These are phyloP conservation scores for Drosophila obscura DNA, from an alignment of 1,140 invertebrate genomes.

Conservation along the genomic window DNA sequence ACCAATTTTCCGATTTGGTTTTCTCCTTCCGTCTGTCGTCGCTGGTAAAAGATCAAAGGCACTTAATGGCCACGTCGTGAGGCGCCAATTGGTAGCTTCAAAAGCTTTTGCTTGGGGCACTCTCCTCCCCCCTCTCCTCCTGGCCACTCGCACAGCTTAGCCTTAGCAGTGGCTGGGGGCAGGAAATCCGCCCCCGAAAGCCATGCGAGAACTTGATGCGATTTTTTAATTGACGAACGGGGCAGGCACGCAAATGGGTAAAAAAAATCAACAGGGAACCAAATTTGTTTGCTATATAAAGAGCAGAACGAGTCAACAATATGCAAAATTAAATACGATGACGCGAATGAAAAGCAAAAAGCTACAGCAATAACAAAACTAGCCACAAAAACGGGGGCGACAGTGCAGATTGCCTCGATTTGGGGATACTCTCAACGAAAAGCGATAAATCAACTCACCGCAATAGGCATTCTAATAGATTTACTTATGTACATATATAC, in stretches of 20 bases:
- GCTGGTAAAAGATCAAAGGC: constrained; percentile 78
- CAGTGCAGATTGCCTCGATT: too few species aligned
- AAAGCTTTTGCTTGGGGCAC: neutral
- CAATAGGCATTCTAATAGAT: too few species aligned
- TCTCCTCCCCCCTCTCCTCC: too few species aligned
- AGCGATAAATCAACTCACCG: too few species aligned
- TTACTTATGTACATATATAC: too few species aligned
- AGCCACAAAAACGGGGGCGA: constrained; percentile 8
- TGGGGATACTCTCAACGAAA: too few species aligned
- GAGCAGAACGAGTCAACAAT: constrained; percentile 54
- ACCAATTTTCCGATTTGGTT: constrained; percentile 62
- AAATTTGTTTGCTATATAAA: constrained; percentile 32
- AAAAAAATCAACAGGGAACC: constrained; percentile 56
- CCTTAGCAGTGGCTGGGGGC: constrained; percentile 17
- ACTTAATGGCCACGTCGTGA: constrained; percentile 61
- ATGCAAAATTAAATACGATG: constrained; percentile 79
- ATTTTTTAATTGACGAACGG: constrained; percentile 65
- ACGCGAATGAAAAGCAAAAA: constrained; percentile 63
- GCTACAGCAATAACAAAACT: constrained; percentile 31
- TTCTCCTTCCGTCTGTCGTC: constrained; percentile 22
- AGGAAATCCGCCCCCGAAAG: constrained; percentile 58
- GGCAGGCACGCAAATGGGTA: constrained; percentile 50
- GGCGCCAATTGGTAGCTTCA: constrained; percentile 41
- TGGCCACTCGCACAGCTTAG: too few species aligned
- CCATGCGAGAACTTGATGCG: constrained; percentile 52